phyloP scores from a whole-genome alignment of 2,888 invertebrate species.

The Drosophila formosana region DNA sequence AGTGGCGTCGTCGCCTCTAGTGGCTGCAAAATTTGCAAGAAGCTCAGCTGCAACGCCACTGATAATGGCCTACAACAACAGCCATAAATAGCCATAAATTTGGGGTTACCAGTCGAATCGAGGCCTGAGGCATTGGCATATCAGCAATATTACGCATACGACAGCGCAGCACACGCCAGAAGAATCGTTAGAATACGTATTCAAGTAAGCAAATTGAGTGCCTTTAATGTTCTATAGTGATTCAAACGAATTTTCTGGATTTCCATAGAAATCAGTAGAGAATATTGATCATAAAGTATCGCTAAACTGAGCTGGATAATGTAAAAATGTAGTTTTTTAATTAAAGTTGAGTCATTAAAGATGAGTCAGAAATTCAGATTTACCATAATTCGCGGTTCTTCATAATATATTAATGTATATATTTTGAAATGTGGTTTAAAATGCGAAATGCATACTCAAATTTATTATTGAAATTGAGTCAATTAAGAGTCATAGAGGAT shows the following conservation, averaged over 20 bases:
- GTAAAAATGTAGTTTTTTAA: too few species aligned
- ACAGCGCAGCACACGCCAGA: constrained; percentile 32
- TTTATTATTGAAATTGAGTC: too few species aligned
- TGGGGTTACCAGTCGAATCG: not conserved
- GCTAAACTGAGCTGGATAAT: too few species aligned
- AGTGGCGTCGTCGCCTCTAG: constrained; percentile 1
- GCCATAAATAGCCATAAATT: constrained; percentile 32
- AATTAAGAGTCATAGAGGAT: too few species aligned
- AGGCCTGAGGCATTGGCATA: constrained; percentile 22
- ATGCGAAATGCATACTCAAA: too few species aligned
- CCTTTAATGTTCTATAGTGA: not conserved
- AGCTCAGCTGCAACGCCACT: constrained; percentile 48
- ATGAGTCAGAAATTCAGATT: too few species aligned
- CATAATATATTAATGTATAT: too few species aligned
- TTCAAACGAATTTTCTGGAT: not conserved
- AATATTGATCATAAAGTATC: too few species aligned
- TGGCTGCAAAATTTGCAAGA: constrained; percentile 7
- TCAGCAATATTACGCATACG: constrained; percentile 57
- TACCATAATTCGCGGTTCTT: too few species aligned
- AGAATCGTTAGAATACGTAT: not conserved
- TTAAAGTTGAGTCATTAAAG: too few species aligned
- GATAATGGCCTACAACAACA: constrained; percentile 42
- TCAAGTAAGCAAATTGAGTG: not conserved
- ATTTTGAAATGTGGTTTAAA: too few species aligned
- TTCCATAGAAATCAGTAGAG: too few species aligned